Conservation (phyloP, 2,888 invertebrate species). For the Pandemis cinnamomeana region DNA sequence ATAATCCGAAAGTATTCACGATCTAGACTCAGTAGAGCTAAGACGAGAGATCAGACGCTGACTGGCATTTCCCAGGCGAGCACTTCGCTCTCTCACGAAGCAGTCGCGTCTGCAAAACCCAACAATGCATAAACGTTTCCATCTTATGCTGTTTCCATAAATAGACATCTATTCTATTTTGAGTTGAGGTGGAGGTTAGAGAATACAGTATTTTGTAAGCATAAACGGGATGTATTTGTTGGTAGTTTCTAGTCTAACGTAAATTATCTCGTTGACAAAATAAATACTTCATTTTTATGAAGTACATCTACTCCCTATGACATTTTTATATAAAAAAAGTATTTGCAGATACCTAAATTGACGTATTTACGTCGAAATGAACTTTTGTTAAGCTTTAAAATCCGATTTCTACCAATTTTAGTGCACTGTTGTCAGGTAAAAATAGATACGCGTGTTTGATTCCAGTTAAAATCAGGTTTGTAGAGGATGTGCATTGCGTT, state of each 20-base stretch:
- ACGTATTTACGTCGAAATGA: too few species aligned
- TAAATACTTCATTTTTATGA: too few species aligned
- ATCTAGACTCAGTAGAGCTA: conserved; percentile 56
- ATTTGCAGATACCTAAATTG: too few species aligned
- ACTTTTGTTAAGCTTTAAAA: too few species aligned
- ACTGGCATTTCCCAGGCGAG: conserved; percentile 77
- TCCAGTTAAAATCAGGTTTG: too few species aligned
- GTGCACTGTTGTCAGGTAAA: too few species aligned
- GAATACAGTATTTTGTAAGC: not conserved
- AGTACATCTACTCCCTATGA: too few species aligned
- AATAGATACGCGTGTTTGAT: too few species aligned
- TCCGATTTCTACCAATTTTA: too few species aligned
- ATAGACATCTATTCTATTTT: conserved; percentile 19
- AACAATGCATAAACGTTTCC: conserved; percentile 81
- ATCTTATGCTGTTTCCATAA: conserved; percentile 62
- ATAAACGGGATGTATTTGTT: not conserved
- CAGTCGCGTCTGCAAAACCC: conserved; percentile 78
- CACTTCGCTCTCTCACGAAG: conserved; percentile 72
- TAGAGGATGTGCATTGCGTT: too few species aligned
- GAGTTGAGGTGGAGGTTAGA: not conserved
- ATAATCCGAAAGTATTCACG: conserved; percentile 2
- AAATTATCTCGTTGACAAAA: too few species aligned
- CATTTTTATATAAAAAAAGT: too few species aligned
- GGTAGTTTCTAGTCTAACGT: not conserved
- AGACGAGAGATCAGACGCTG: conserved; percentile 75